These are phyloP conservation scores for Drosophila recens DNA, from an alignment of 2,888 invertebrate species.

Conservation along the genomic window DNA sequence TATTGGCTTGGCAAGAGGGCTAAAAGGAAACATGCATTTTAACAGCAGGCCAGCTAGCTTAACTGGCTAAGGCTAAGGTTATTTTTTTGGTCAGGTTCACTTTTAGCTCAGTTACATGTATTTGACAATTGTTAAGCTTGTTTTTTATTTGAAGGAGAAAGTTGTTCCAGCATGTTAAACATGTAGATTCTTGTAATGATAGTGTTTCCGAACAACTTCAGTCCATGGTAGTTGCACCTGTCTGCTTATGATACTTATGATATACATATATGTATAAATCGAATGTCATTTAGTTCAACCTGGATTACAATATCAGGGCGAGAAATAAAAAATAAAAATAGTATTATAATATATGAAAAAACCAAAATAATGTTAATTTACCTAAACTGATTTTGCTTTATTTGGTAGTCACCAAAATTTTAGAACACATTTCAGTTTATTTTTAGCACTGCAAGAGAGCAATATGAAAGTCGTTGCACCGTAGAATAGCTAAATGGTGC, in stretches of 20 bases:
- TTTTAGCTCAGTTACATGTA: slow-evolving; percentile 16
- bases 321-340: too few species aligned
- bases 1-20: slow-evolving; percentile 79
- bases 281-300: too few species aligned
- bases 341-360: too few species aligned
- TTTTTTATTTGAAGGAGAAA: slow-evolving; percentile 11
- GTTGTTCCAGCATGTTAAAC: slow-evolving; percentile 45
- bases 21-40: slow-evolving; percentile 73
- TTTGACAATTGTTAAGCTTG: slow-evolving; percentile 50
- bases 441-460: slow-evolving; percentile 12
- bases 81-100: slow-evolving; percentile 37
- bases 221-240: too few species aligned
- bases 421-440: too few species aligned
- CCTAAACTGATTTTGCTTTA: too few species aligned
- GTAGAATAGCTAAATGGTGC: too few species aligned
- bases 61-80: slow-evolving; percentile 62
- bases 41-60: slow-evolving; percentile 44
- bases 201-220: slow-evolving; percentile 20
- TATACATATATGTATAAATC: too few species aligned
- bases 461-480: slow-evolving; percentile 12
- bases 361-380: too few species aligned
- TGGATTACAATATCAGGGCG: too few species aligned
- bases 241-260: too few species aligned
- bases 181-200: slow-evolving; percentile 59
- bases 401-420: too few species aligned